phyloP scores from a whole-genome alignment of 2,113 vertebrate species.

The Illadopsis cleaveri region DNA sequence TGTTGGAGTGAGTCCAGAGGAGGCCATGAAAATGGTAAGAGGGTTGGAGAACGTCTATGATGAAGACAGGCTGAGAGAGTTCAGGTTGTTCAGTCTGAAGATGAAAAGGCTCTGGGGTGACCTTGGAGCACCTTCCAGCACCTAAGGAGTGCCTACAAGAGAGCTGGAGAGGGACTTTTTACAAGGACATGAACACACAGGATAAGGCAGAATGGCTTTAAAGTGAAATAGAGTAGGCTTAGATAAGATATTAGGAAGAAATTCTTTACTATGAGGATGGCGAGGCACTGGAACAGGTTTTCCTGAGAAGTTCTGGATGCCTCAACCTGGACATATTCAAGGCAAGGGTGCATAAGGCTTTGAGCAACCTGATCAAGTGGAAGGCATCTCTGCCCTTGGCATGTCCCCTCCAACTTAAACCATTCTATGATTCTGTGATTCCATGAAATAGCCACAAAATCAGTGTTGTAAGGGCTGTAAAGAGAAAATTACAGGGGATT shows the following conservation, averaged over 20 bases:
- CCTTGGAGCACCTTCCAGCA: background rate
- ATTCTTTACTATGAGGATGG: background rate
- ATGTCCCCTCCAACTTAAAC: background rate
- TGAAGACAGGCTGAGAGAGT: background rate
- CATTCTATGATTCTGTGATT: background rate
- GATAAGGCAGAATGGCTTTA: background rate
- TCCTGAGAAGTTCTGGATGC: background rate
- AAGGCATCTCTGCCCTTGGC: background rate
- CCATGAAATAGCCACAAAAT: background rate
- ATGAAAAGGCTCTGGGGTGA: background rate
- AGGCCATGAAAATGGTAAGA: background rate
- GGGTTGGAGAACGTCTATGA: background rate
- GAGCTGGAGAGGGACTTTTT: background rate
- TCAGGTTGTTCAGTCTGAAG: background rate
- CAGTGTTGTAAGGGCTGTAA: background rate
- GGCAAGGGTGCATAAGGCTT: background rate
- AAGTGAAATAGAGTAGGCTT: background rate
- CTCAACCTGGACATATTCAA: background rate
- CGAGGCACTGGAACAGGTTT: background rate
- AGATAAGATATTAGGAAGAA: background rate
- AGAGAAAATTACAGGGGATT: background rate
- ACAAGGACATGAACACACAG: background rate
- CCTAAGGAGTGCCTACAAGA: background rate
- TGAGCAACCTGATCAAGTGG: background rate
- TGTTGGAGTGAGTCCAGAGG: background rate